Conservation (phyloP, 1,140 invertebrate genomes). For the Listronotus oregonensis region DNA sequence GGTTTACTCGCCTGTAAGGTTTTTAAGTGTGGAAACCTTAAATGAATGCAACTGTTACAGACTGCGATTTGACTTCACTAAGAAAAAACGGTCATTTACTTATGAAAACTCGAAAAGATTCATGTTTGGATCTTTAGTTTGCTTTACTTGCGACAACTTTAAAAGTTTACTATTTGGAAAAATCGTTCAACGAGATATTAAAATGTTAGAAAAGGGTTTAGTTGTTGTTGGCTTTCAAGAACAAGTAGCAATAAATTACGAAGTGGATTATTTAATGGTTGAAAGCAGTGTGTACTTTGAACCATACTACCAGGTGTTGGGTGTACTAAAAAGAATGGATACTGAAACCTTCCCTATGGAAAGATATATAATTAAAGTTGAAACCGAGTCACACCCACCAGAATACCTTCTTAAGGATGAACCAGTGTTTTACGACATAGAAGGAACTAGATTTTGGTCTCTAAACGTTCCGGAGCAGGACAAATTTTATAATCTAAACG, state of each 20-base stretch:
- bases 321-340: constrained; percentile 62
- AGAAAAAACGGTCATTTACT: constrained; percentile 39
- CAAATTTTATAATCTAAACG: constrained; percentile 57
- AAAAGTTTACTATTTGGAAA: constrained; percentile 68
- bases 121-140: constrained; percentile 73
- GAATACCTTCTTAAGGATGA: constrained; percentile 37
- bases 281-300: constrained; percentile 72
- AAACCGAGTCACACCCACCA: constrained; percentile 42
- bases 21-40: constrained; percentile 37
- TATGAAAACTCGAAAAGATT: constrained; percentile 63
- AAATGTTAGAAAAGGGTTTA: constrained; percentile 58
- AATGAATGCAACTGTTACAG: constrained; percentile 40
- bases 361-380: constrained; percentile 60
- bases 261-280: constrained; percentile 63
- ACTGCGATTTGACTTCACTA: constrained; percentile 38
- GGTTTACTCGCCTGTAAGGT: constrained; percentile 27
- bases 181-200: constrained; percentile 63
- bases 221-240: constrained; percentile 58
- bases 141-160: constrained; percentile 72
- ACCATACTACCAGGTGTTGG: constrained; percentile 68
- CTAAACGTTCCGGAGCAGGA: constrained; percentile 40
- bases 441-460: constrained; percentile 24
- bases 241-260: constrained; percentile 45
- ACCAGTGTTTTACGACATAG: constrained; percentile 30
- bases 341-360: constrained; percentile 65